phyloP scores from a whole-genome alignment of 2,888 invertebrate species.

The Yponomeuta cagnagella region DNA sequence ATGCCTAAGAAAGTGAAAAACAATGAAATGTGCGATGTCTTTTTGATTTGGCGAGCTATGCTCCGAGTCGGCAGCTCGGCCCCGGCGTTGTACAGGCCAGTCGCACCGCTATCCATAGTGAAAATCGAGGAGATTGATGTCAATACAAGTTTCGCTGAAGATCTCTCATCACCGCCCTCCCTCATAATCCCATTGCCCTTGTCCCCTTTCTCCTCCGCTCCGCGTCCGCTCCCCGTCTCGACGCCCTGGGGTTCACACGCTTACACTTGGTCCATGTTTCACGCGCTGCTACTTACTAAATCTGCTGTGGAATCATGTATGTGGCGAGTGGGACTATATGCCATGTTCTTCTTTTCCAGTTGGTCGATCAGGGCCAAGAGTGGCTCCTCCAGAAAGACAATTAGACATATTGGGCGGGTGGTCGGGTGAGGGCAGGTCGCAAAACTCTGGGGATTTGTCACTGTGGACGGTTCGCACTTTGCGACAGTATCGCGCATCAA shows the following conservation, averaged over 20 bases:
- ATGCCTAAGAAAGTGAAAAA: conserved; percentile 57
- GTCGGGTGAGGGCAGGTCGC: conserved; percentile 70
- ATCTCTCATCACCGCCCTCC: conserved; percentile 64
- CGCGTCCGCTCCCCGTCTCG: conserved; percentile 29
- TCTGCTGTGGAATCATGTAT: conserved; percentile 47
- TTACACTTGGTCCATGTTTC: conserved; percentile 67
- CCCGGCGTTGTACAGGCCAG: conserved; percentile 33
- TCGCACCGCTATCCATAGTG: conserved; percentile 67
- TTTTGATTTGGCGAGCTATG: conserved; percentile 56
- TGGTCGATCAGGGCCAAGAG: conserved; percentile 76
- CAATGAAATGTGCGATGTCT: conserved; percentile 66
- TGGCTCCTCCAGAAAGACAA: conserved; percentile 76
- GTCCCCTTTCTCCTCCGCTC: conserved; percentile 14
- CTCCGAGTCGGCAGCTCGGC: conserved; percentile 28
- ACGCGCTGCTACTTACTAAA: conserved; percentile 71
- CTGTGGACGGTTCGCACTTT: conserved; percentile 68
- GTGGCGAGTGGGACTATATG: conserved; percentile 72
- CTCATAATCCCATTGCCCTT: conserved; percentile 28
- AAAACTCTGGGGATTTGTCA: conserved; percentile 70
- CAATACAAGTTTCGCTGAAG: conserved; percentile 69
- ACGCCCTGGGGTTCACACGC: conserved; percentile 47
- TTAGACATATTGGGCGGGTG: conserved; percentile 67
- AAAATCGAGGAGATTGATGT: conserved; percentile 60
- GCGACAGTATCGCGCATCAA: conserved; percentile 62
- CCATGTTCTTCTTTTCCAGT: conserved; percentile 75